Conservation (phyloP, 1,140 invertebrate genomes). For the Rhopalosiphum padi region DNA sequence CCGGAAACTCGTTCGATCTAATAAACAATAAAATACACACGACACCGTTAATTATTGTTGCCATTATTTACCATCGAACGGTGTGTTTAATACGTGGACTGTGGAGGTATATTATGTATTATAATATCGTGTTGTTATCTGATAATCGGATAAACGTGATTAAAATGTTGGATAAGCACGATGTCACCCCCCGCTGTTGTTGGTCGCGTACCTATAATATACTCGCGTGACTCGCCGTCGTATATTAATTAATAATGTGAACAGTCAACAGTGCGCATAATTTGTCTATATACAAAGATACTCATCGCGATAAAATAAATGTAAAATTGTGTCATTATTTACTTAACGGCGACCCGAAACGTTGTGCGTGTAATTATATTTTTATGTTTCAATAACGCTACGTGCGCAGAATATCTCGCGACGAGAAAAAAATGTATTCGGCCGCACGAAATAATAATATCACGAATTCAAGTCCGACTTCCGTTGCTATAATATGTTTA, state of each 20-base stretch:
- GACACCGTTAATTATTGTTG: background rate
- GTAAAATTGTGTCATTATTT: background rate
- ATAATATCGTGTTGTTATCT: no score
- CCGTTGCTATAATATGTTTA: background rate
- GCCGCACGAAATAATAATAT: background rate
- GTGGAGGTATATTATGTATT: background rate
- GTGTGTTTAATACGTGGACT: background rate
- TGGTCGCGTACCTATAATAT: background rate
- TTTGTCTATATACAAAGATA: background rate
- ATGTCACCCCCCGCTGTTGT: no score
- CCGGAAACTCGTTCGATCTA: conserved; percentile 36
- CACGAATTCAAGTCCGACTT: background rate
- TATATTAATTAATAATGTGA: background rate
- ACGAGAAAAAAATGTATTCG: background rate
- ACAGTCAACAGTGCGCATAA: background rate
- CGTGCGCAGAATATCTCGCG: background rate
- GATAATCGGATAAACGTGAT: background rate
- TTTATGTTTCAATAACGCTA: background rate
- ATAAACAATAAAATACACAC: background rate
- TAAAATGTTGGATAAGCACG: background rate
- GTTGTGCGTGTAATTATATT: background rate
- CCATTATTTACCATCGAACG: background rate
- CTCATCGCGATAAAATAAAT: background rate
- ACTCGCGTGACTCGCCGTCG: background rate
- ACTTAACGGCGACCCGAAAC: background rate